phyloP scores from a whole-genome alignment of 2,797 vertebrate genomes.

The Miichthys miiuy region DNA sequence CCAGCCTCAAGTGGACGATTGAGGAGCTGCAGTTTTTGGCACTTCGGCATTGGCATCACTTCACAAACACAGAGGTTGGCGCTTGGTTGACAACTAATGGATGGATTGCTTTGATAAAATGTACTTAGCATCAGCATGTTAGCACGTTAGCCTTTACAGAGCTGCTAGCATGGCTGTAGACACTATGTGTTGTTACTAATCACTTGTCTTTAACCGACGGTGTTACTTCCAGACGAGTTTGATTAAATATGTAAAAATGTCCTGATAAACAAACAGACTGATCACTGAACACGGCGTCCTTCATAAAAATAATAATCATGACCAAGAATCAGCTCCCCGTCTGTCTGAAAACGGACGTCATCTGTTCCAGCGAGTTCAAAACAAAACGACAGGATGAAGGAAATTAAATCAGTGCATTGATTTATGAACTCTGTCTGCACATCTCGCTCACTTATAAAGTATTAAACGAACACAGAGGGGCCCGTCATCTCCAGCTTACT shows the following conservation, averaged over 20 bases:
- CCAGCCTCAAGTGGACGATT: too few relatives aligned
- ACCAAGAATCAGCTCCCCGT: background rate
- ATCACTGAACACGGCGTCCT: background rate
- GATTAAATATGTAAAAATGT: background rate
- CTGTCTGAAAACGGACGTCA: background rate
- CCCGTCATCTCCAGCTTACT: background rate
- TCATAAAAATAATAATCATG: background rate
- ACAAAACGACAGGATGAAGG: background rate
- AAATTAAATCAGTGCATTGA: slow-evolving; percentile 5
- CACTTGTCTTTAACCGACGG: background rate
- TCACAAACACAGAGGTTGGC: too few relatives aligned
- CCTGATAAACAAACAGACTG: background rate
- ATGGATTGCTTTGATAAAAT: background rate
- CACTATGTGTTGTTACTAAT: too few relatives aligned
- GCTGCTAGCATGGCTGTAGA: background rate
- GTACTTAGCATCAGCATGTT: background rate
- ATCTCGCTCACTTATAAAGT: slow-evolving; percentile 12
- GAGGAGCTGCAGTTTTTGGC: too few relatives aligned
- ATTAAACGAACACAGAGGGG: slow-evolving; percentile 5
- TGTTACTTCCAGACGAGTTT: background rate
- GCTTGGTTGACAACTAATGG: too few relatives aligned
- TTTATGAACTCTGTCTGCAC: slow-evolving; percentile 6
- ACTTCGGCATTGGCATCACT: too few relatives aligned
- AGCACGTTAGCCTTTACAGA: background rate
- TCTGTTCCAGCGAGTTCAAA: background rate